Conservation (phyloP, 2,797 vertebrate genomes). For the Borostomias antarcticus region DNA sequence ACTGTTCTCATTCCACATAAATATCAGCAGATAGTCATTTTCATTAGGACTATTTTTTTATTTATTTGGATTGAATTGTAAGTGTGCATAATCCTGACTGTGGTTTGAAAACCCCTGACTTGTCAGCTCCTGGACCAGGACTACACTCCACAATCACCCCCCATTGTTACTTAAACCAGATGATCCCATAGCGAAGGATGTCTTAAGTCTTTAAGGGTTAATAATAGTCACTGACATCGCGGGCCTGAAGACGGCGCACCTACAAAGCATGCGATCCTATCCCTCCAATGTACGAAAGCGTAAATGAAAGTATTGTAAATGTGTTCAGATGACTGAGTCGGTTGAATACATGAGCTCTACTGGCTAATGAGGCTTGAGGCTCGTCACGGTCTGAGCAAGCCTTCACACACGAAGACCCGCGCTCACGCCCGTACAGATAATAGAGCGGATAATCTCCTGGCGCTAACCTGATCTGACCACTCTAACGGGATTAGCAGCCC, state of each 20-base stretch:
- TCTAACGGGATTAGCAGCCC: slow-evolving; percentile 16
- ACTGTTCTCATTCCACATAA: no score
- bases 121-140: background rate
- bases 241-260: background rate
- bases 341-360: background rate
- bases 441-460: slow-evolving; percentile 10
- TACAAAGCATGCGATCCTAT: background rate
- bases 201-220: slow-evolving; percentile 41
- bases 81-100: background rate
- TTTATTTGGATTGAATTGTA: background rate
- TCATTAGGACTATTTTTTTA: background rate
- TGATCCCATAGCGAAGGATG: slow-evolving; percentile 42
- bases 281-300: background rate
- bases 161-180: slow-evolving; percentile 50
- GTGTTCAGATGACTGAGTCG: background rate
- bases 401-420: background rate
- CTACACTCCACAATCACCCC: slow-evolving; percentile 8
- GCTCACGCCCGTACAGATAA: background rate
- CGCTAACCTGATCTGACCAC: slow-evolving; percentile 10
- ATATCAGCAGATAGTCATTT: no score
- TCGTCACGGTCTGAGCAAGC: background rate
- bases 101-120: background rate
- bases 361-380: background rate
- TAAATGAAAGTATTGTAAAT: background rate
- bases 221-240: slow-evolving; percentile 41